Base-by-base conservation (phyloP, 2,113 vertebrate species). In the Pitta sordida region DNA sequence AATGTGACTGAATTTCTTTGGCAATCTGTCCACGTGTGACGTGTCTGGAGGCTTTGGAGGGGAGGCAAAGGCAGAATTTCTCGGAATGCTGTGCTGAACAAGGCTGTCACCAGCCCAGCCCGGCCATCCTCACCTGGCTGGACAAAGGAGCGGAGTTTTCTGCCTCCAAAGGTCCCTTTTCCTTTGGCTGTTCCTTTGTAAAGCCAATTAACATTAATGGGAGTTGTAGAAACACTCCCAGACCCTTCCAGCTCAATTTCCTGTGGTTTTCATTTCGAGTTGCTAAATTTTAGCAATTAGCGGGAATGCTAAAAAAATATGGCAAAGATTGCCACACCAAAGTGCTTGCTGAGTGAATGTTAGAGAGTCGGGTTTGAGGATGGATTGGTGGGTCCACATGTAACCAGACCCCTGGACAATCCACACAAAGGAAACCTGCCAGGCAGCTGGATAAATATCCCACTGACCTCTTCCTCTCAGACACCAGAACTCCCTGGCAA, bases 371-470 rank as follows among this genome's bases (percentile, higher is more conserved):
- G 34, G n/a, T 36, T 59, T 53, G 64, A 53, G 71, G 76, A 82
- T 5, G 58, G 55, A 41, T 41, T 48, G 58, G 81, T 73, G 48
- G 58, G 21, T 79, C 84, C 10, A 6, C 5, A 3, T 71, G 29
- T 39, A 75, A 83, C 52, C 24, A 58, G 74, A 74, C 18, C 59
- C 75, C 87, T 84, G 81, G 69, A 83, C 91, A 92, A 86, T 34
- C 73, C 43, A 23, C 26, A 46, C n/a, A 37, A n/a, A 63, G 71
- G 58, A 74, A 77, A 69, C 21, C 39, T 44, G 83, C 26, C 86
- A 53, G 67, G 60, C 94, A 96, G 86, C 91, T 94, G 94, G 13
- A 32, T 16, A 92, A 94, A 86, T 34, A 92, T 34, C 79, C 81
- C 29, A 6, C 79, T 64, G 75, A 87, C 62, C 92, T 76, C 83